A percentile compares a stretch with the other conserved stretches of the same genome.
Evolutionary conservation across 2,797 vertebrate genomes (phyloP).

Genomic region (Sitta carolinensis): DNA sequence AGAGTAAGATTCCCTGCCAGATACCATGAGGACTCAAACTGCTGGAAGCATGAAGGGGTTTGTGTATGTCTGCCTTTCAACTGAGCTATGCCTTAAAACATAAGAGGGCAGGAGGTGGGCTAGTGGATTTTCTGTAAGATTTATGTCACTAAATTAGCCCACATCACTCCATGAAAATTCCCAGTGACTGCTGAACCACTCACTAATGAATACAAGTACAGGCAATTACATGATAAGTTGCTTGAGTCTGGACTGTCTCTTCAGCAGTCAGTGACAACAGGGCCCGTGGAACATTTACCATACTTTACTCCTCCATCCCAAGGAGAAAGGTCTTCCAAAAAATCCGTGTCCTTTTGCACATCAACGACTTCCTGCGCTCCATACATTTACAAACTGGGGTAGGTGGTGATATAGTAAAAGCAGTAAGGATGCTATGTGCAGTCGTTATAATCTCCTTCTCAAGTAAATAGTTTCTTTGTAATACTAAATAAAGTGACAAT

Average conservation of each 20-base stretch:
- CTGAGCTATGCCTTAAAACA: constrained; percentile 16
- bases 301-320: background rate
- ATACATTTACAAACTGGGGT: background rate
- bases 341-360: background rate
- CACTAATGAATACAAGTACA: constrained; percentile 24
- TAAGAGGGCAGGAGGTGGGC: background rate
- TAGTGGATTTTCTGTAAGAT: constrained; percentile 15
- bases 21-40: background rate
- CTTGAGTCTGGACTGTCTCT: background rate
- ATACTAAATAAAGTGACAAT: background rate
- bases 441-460: background rate
- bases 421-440: background rate
- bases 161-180: constrained; percentile 32
- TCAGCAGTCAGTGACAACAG: background rate
- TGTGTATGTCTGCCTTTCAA: background rate
- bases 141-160: constrained; percentile 42
- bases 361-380: background rate
- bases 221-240: constrained; percentile 16
- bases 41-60: background rate
- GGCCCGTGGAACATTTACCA: background rate
- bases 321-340: background rate
- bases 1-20: background rate
- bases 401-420: background rate
- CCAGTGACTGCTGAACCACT: constrained; percentile 22
- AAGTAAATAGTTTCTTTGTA: background rate